Percentiles rank a stretch among this genome's conserved stretches.
phyloP scores from a whole-genome alignment of 2,113 vertebrate species.

The Gracilinanus agilis region DNA sequence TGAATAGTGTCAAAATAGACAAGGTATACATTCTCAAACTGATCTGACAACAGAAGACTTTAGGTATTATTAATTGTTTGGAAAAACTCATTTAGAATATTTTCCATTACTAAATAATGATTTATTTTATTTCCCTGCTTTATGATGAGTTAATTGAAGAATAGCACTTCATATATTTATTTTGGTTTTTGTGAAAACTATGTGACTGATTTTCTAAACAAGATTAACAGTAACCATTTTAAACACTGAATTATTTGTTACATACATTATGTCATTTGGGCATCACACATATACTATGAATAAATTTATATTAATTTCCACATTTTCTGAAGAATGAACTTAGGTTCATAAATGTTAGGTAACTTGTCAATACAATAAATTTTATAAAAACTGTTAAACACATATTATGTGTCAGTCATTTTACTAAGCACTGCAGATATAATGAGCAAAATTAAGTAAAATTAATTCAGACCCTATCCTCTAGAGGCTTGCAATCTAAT shows the following conservation, averaged over 20 bases:
- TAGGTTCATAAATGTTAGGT: no score
- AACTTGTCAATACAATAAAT: no score
- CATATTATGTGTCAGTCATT: no score
- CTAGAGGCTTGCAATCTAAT: no score
- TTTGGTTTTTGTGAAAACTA: neutral
- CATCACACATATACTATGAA: neutral
- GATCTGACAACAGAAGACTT: neutral
- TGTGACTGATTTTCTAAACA: neutral
- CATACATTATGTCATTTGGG: neutral
- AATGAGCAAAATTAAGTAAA: no score
- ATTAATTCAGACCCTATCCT: no score
- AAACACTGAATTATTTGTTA: accelerated
- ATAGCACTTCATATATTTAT: neutral
- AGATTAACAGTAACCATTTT: neutral
- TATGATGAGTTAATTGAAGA: neutral
- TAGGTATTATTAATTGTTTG: neutral
- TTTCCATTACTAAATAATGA: neutral
- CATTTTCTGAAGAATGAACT: no score
- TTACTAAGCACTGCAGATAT: no score
- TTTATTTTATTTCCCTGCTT: neutral
- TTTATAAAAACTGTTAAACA: no score
- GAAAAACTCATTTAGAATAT: neutral
- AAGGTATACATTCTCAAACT: neutral
- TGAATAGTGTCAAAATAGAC: neutral
- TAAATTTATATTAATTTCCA: neutral